Percentiles rank a stretch among this genome's conserved stretches.
Conservation (phyloP, 1,140 invertebrate genomes). For the Euschistus heros region DNA sequence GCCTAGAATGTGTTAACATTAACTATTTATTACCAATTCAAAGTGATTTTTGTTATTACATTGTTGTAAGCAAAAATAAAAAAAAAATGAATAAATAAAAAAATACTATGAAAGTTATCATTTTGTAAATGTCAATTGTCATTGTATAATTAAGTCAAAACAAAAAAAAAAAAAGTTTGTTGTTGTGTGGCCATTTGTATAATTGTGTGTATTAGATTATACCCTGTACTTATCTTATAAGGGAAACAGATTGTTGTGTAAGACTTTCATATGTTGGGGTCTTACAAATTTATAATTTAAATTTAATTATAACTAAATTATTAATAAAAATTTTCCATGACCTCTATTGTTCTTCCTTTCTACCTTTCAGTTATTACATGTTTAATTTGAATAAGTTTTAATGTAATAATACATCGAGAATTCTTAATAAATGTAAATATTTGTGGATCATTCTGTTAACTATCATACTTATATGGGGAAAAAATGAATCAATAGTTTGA, state of each 20-base stretch:
- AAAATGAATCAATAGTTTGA: too few relatives aligned
- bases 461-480: too few relatives aligned
- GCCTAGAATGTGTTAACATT: conserved; percentile 10
- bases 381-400: too few relatives aligned
- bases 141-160: conserved; percentile 1
- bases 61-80: background rate
- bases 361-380: too few relatives aligned
- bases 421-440: too few relatives aligned
- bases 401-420: too few relatives aligned
- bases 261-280: background rate
- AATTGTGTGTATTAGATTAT: conserved; percentile 8
- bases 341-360: background rate
- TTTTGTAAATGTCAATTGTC: conserved; percentile 13
- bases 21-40: conserved; percentile 1
- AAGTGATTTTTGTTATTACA: conserved; percentile 2
- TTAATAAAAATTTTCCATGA: conserved; percentile 17
- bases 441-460: too few relatives aligned
- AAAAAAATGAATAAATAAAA: too few relatives aligned
- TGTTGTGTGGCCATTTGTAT: conserved; percentile 4
- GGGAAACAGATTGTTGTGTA: conserved; percentile 3
- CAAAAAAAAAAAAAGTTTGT: too few relatives aligned
- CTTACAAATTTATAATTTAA: background rate
- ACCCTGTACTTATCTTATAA: background rate
- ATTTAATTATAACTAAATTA: conserved; percentile 10
- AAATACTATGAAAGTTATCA: too few relatives aligned